Evolutionary conservation across 2,113 vertebrate species (phyloP).

Genomic region (Corythornis cristatus): DNA sequence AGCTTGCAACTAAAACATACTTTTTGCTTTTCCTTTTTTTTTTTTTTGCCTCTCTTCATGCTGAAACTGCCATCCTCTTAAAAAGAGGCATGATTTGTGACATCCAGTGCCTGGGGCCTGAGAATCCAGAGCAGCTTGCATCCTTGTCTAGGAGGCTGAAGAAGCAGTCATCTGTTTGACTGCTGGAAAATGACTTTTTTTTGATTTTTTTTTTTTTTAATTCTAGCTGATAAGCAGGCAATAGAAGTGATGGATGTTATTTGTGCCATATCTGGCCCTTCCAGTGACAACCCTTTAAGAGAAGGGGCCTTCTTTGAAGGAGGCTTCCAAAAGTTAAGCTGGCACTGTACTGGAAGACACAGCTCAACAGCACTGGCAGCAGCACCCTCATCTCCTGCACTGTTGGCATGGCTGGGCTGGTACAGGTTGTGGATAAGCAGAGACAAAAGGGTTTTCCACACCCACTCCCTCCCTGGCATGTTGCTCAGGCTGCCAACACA

Average conservation of each 20-base stretch:
- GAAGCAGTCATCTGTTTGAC: neutral
- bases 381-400: neutral
- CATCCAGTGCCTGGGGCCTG: neutral
- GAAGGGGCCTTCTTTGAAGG: neutral
- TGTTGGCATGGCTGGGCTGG: rapidly evolving
- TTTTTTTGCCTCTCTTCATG: neutral
- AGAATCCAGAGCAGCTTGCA: neutral
- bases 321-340: neutral
- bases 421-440: neutral
- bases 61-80: constrained; percentile 4
- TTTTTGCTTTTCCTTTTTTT: neutral
- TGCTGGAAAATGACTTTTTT: neutral
- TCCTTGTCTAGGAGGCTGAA: neutral
- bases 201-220: neutral
- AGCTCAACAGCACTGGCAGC: neutral
- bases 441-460: neutral
- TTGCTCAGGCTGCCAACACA: neutral
- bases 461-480: neutral
- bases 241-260: neutral
- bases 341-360: no score
- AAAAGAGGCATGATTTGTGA: constrained; percentile 2
- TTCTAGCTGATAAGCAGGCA: neutral
- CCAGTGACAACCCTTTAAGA: neutral
- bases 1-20: neutral
- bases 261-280: neutral